Evolutionary conservation across 37 sponge, comb jelly and placozoan genomes (phyloP), one percentile per base, ranked within the genome.

Genomic region (Dysidea cf. avara): DNA sequence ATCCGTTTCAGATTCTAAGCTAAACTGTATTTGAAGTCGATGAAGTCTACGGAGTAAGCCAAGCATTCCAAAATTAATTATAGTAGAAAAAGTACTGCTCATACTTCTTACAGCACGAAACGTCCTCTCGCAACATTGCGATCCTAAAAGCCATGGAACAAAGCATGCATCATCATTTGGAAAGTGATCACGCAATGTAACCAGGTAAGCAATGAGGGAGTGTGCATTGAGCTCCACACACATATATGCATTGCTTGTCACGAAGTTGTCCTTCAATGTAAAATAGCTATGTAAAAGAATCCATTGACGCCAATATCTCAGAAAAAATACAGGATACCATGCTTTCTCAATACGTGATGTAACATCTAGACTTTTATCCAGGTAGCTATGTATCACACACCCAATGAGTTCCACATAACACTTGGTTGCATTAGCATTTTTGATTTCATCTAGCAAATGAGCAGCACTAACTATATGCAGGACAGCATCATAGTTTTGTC

Each of bases 101-200:
- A 78, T 78, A 33, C 79, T 78, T 11, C 69, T 24, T n/a, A 33
- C 68, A 51, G 61, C 69, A 47, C 79, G 9, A 54, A 66, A 78
- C 21, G 64, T 67, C 37, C 68, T 78, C 52, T 79, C 80, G 69
- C 80, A 79, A 20, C 63, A 53, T 29, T 79, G 80, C 30, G 80
- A 79, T 30, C 80, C 80, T 28, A 79, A 36, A 39, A 70, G 7
- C 80, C 80, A 79, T 16, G 80, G 80, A 7, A 56, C 6, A 13
- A 56, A 56, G 58, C 58, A 14, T 29, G 25, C 29, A 26, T 12
- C 11, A 12, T 56, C 58, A 5, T 29, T 22, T 6, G 7, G 7
- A 13, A 56, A 7, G 7, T 22, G 25, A 26, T 56, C 58, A 56
- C 58, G 58, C 7, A 56, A 6, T 12, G 58, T 56, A 4, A 56